Evolutionary conservation across 2,113 vertebrate genomes (phyloP), one percentile per base, ranked within the genome.

Genomic region (Cheirogaleus medius): DNA sequence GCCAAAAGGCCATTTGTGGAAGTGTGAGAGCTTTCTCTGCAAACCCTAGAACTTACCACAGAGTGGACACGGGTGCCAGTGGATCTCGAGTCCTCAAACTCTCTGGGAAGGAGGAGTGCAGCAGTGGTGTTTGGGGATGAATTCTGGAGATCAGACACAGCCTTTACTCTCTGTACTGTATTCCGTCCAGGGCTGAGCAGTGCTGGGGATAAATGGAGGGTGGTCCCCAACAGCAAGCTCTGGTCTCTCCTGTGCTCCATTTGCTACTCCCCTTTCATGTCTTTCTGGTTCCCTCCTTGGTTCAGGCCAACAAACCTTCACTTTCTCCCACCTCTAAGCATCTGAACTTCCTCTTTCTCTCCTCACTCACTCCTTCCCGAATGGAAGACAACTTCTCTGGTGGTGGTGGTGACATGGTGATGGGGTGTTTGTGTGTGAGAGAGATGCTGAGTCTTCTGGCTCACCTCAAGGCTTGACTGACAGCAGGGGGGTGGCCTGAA

Each of bases 251-350:
- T 29, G 69, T 9, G 2, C 34, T 56, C 44, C 58, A 8, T 64
- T 58, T 56, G 76, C 85, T 52, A 42, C 81, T 92, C 91, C 66
- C 74, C 76, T 94, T 63, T 54, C 52, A 10, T 27, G 32, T 83
- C 34, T 93, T 93, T 11, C 6, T 23, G 42, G 6, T 80, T 85
- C 6, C 6, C 15, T 92, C 14, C 77, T 49, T 42, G 27, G 11
- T 39, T 82, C 5, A 2, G 7, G 12, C 6, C 8, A 29, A 34
- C 87, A 94, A 84, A 60, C 54, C 54, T 87, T 85, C 34, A 44
- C 54, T 92, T 66, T 87, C 27, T 76, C 11, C 32, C 54, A n/a
- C 20, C 37, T 86, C 60, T 15, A 29, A 71, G 39, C 37, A 56
- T 60, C 44, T 58, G 52, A 10, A 68, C 87, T 34, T 76, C 21